Base-by-base conservation (phyloP, 2,797 vertebrate species). In the Emys orbicularis region DNA sequence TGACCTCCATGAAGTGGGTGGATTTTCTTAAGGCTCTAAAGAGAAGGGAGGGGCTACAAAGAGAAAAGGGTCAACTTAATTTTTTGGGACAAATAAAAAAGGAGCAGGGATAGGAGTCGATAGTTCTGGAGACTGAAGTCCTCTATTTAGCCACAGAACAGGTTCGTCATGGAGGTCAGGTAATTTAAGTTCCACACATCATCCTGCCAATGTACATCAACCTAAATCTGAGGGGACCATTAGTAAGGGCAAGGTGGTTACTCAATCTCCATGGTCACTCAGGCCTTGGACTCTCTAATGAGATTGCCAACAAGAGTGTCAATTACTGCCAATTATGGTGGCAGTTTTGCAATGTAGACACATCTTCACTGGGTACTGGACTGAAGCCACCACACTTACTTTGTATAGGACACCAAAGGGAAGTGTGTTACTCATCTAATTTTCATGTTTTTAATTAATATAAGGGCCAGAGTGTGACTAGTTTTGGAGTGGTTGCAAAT, bases 1-100 rank as follows among this genome's bases (percentile, higher is more conserved):
- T 72, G 84, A 96, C 92, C 81, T 95, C 82, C 82, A 84, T 57
- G 87, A 92, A 96, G 82, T 13, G 88, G 83, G 80, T 59, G 84
- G 84, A 93, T 59, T 50, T 92, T 79, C 90, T 76, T 27, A 47
- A 29, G 25, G 6, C 25, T 27, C 44, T 47, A 27, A 76, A 41
- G 44, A 27, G 12, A 47, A 29, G 44, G 74, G 25, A 15, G 6
- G 44, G 41, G 44, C 25, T 27, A 76, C 41, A 47, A 44, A 76
- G 44, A 76, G 12, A 27, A 25, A 29, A 47, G 15, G 44, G 44
- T 68, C n/a, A 68, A 68, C 65, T 68, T 68, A 23, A 23, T 76
- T 76, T 76, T 44, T 47, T 15, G 1, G 25, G 44, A 76, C 41
- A 76, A 47, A 76, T 76, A 47, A 27, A 29, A 76, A 76, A 76